phyloP scores from a whole-genome alignment of 1,140 invertebrate genomes.

The Brachionus calyciflorus region DNA sequence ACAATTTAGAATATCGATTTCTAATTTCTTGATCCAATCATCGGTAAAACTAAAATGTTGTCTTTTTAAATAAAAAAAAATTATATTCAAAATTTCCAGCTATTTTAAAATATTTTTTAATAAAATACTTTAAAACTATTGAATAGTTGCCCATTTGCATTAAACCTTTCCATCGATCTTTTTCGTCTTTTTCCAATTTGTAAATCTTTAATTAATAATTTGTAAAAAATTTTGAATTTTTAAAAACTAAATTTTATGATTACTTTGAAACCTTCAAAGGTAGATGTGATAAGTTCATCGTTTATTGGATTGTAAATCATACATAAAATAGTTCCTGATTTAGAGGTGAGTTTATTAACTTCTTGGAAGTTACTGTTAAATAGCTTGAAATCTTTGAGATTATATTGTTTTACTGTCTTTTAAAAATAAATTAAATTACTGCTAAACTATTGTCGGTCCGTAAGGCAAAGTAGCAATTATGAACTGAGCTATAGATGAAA shows the following conservation, averaged over 20 bases:
- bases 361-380: constrained; percentile 58
- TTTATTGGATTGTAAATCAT: constrained; percentile 58
- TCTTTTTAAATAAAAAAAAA: neutral
- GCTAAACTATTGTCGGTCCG: neutral
- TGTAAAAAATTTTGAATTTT: too few relatives aligned
- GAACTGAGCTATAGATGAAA: neutral
- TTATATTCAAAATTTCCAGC: neutral
- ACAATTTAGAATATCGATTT: constrained; percentile 17
- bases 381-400: constrained; percentile 55
- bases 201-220: too few relatives aligned
- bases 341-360: constrained; percentile 55
- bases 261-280: constrained; percentile 58
- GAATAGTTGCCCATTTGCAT: neutral
- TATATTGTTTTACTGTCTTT: too few relatives aligned
- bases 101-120: neutral
- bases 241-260: neutral
- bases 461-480: constrained; percentile 27
- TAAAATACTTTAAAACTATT: neutral
- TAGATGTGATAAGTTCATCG: constrained; percentile 60
- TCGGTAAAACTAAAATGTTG: neutral
- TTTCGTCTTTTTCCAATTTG: neutral
- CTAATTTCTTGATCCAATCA: constrained; percentile 13
- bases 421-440: neutral
- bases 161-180: neutral
- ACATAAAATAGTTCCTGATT: constrained; percentile 56